Evolutionary conservation across 1,140 invertebrate genomes (phyloP).

Genomic region (Drosophila orena): DNA sequence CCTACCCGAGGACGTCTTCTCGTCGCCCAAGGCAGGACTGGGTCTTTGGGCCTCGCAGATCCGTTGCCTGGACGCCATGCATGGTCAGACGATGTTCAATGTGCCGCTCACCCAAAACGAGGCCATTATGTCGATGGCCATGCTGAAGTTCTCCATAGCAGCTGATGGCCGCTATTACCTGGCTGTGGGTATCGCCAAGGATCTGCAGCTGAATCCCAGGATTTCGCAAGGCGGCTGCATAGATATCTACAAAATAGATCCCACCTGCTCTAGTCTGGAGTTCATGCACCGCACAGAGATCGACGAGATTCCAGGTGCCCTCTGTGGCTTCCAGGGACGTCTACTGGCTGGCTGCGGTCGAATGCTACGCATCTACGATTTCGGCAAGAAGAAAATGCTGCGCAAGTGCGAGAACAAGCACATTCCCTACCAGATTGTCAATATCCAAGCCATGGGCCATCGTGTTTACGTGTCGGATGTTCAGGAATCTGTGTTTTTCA

Average conservation of each 20-base stretch:
- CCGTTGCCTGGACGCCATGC: constrained; percentile 95
- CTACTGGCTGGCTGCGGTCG: constrained; percentile 96
- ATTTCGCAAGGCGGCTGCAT: constrained; percentile 70
- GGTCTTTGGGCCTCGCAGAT: constrained; percentile 99
- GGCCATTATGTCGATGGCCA: constrained; percentile 94
- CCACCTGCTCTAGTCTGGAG: constrained; percentile 92
- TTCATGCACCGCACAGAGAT: constrained; percentile 97
- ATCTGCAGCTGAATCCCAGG: constrained; percentile 94
- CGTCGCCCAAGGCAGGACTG: constrained; percentile 97
- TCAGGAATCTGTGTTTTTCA: constrained; percentile 98
- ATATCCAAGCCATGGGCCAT: constrained; percentile 96
- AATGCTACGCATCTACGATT: constrained; percentile 96
- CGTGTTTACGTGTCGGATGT: constrained; percentile 98
- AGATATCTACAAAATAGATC: constrained; percentile 86
- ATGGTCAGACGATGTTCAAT: constrained; percentile 91
- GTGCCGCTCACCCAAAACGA: constrained; percentile 97
- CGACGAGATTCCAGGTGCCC: constrained; percentile 95
- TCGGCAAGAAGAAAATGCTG: constrained; percentile 98
- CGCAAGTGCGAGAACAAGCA: constrained; percentile 99
- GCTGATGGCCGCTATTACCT: constrained; percentile 81
- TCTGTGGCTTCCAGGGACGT: constrained; percentile 96
- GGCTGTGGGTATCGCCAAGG: constrained; percentile 94
- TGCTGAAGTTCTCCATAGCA: constrained; percentile 85
- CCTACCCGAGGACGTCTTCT: constrained; percentile 96
- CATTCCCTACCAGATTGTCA: constrained; percentile 97